Evolutionary conservation across 2,797 vertebrate genomes (phyloP).

Genomic region (Enteromius treurensis): DNA sequence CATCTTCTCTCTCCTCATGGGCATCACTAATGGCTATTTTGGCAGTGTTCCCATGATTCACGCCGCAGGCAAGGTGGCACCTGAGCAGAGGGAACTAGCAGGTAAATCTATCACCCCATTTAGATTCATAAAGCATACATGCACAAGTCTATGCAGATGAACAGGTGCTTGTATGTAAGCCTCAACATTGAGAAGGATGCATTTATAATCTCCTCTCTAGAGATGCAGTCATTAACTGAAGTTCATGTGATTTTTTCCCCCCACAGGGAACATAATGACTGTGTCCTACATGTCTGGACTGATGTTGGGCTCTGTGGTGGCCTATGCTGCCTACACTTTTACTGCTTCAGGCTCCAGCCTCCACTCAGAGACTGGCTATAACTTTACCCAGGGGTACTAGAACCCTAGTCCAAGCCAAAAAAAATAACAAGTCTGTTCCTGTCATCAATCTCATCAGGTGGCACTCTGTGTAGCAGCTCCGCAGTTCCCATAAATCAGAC

Average conservation of each 20-base stretch:
- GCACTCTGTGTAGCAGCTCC: constrained; percentile 38
- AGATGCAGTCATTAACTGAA: constrained; percentile 25
- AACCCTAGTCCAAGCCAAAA: constrained; percentile 31
- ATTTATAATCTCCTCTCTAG: constrained; percentile 26
- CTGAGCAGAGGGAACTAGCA: constrained; percentile 92
- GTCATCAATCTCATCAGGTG: constrained; percentile 52
- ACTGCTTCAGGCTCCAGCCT: constrained; percentile 76
- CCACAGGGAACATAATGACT: constrained; percentile 95
- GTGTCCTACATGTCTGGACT: constrained; percentile 97
- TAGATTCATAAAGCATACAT: not conserved
- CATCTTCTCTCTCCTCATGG: constrained; percentile 96
- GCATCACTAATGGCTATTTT: constrained; percentile 95
- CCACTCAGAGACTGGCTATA: constrained; percentile 69
- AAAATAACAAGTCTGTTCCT: constrained; percentile 4
- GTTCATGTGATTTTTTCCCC: not conserved
- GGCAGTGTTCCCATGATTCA: constrained; percentile 98
- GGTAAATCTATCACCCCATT: constrained; percentile 74
- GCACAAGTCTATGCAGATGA: not conserved
- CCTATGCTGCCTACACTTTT: constrained; percentile 94
- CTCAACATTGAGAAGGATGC: not conserved
- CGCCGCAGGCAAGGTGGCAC: constrained; percentile 90
- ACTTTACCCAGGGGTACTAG: constrained; percentile 77
- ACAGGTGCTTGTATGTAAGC: not conserved
- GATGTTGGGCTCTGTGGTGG: constrained; percentile 91
- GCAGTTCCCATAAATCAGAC: constrained; percentile 41